Percentiles rank a stretch among this genome's conserved stretches.
Conservation (phyloP, 1,140 invertebrate genomes). For the Drosophila lacteicornis region DNA sequence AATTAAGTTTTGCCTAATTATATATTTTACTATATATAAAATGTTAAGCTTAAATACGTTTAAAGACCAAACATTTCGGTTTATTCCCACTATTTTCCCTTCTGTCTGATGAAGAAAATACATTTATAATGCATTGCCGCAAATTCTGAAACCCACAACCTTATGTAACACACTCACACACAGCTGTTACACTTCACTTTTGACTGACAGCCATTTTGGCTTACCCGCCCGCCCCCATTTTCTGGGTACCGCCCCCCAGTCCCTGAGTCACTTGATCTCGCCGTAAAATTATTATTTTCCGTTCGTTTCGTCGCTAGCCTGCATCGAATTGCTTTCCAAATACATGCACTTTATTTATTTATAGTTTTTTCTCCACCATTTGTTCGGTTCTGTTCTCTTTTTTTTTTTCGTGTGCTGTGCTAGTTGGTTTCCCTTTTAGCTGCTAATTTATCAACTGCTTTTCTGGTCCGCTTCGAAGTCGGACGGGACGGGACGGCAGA, state of each 20-base stretch:
- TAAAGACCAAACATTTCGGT: not conserved
- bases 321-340: slow-evolving; percentile 71
- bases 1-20: too few species aligned
- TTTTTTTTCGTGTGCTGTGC: slow-evolving; percentile 10
- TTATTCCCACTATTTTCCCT: not conserved
- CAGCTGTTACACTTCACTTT: slow-evolving; percentile 68
- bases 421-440: slow-evolving; percentile 47
- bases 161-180: slow-evolving; percentile 54
- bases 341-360: slow-evolving; percentile 72
- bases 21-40: too few species aligned
- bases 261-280: slow-evolving; percentile 57
- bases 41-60: too few species aligned
- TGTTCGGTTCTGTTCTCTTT: slow-evolving; percentile 2
- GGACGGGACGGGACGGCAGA: not conserved
- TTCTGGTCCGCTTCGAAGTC: slow-evolving; percentile 31
- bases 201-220: slow-evolving; percentile 78
- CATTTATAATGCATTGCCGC: slow-evolving; percentile 56
- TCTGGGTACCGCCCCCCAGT: not conserved
- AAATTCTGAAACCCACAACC: slow-evolving; percentile 63
- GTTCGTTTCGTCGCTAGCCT: slow-evolving; percentile 31
- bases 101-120: slow-evolving; percentile 16
- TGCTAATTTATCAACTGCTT: slow-evolving; percentile 36
- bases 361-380: slow-evolving; percentile 34
- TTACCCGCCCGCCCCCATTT: slow-evolving; percentile 7
- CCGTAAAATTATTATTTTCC: slow-evolving; percentile 74